Conservation (phyloP, 2,888 invertebrate species). For the Achlya flavicornis region DNA sequence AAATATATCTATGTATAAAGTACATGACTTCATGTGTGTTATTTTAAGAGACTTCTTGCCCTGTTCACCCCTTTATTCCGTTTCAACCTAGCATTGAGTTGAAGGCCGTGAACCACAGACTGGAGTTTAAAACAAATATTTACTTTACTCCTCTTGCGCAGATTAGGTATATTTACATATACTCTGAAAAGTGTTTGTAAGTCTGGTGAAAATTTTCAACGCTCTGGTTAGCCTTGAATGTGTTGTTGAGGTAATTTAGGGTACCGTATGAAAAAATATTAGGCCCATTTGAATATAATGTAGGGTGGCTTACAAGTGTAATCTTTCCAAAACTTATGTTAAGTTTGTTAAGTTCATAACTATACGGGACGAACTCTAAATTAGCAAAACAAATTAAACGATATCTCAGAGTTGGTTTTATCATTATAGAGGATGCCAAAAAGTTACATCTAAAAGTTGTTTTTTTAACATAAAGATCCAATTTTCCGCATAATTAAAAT, state of each 20-base stretch:
- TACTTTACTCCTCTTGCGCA: constrained; percentile 25
- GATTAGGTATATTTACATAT: constrained; percentile 17
- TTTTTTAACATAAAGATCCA: no score
- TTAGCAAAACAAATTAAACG: no score
- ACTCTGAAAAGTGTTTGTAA: constrained; percentile 15
- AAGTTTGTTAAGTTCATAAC: no score
- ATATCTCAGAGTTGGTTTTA: no score
- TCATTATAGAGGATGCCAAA: no score
- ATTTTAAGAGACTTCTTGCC: constrained; percentile 6
- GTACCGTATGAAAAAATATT: no score
- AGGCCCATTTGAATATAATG: no score
- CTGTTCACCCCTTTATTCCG: constrained; percentile 9
- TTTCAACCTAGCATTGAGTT: constrained; percentile 22
- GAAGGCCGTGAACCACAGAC: constrained; percentile 32
- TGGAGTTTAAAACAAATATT: constrained; percentile 41
- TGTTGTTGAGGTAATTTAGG: not conserved
- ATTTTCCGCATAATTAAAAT: no score
- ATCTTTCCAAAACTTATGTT: no score
- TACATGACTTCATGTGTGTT: constrained; percentile 4
- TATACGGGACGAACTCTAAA: no score
- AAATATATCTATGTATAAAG: not conserved
- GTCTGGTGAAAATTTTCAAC: constrained; percentile 1
- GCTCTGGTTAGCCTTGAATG: not conserved
- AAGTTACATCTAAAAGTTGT: no score
- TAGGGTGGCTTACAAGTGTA: no score